A percentile compares a stretch with the other conserved stretches of the same genome.
Evolutionary conservation across 2,888 invertebrate species (phyloP).

Genomic region (Corbicula japonica): DNA sequence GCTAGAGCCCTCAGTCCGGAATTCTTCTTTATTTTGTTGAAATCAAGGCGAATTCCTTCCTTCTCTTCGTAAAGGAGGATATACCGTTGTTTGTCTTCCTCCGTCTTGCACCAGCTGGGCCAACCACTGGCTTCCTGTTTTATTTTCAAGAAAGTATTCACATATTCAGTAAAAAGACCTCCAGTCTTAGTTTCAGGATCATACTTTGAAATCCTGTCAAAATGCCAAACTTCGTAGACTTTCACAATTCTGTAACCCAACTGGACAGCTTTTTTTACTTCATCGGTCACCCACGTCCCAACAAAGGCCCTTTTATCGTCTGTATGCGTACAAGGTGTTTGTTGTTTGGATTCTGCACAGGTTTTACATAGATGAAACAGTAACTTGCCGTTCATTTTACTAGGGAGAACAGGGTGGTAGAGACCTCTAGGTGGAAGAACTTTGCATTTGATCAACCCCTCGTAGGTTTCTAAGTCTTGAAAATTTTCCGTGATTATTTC

Average conservation of each 20-base stretch:
- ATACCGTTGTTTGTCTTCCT: too few relatives aligned
- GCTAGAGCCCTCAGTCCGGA: constrained; percentile 50
- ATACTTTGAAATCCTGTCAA: constrained; percentile 44
- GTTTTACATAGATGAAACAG: too few relatives aligned
- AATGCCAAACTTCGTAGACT: constrained; percentile 61
- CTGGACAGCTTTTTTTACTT: constrained; percentile 2
- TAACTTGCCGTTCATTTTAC: constrained; percentile 70
- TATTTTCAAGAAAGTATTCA: too few relatives aligned
- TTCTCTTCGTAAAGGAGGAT: constrained; percentile 65
- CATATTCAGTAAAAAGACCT: too few relatives aligned
- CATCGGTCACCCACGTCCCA: constrained; percentile 54
- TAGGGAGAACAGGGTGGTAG: constrained; percentile 80
- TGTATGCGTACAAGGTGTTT: constrained; percentile 30
- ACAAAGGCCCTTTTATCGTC: constrained; percentile 38
- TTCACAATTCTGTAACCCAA: constrained; percentile 43
- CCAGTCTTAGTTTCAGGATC: constrained; percentile 73
- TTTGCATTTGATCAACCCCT: constrained; percentile 74
- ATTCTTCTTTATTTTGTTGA: constrained; percentile 46
- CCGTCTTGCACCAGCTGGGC: constrained; percentile 63
- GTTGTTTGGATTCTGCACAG: constrained; percentile 30
- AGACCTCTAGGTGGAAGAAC: constrained; percentile 74
- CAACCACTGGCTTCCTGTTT: too few relatives aligned
- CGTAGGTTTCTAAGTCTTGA: constrained; percentile 61
- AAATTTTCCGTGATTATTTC: constrained; percentile 63
- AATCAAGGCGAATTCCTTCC: constrained; percentile 51